These are phyloP conservation scores for Columba guinea DNA, from an alignment of 2,797 vertebrate genomes.

Conservation along the genomic window DNA sequence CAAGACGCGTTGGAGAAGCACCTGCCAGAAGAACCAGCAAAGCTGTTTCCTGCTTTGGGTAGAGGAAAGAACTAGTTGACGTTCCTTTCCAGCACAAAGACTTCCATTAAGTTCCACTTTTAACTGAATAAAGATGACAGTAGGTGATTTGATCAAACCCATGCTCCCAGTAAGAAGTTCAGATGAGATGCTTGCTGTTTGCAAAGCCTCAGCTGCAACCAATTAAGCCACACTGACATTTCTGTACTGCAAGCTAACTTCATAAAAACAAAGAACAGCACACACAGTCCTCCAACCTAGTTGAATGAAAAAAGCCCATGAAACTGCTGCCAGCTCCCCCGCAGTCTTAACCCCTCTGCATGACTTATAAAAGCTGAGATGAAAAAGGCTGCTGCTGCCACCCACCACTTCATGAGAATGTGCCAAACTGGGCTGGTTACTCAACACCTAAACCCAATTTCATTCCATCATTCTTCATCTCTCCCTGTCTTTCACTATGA, in stretches of 20 bases:
- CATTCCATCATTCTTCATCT: not conserved
- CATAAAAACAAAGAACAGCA: conserved; percentile 43
- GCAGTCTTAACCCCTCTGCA: not conserved
- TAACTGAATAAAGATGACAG: conserved; percentile 45
- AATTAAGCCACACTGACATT: conserved; percentile 51
- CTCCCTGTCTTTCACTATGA: not conserved
- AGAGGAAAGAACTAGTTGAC: not conserved
- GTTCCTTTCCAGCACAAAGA: not conserved
- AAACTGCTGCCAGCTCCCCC: conserved; percentile 44
- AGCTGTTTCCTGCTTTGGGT: not conserved
- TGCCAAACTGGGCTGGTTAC: not conserved
- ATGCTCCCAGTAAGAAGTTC: not conserved
- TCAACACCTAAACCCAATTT: not conserved
- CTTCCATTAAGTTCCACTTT: not conserved
- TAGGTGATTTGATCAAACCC: conserved; percentile 42
- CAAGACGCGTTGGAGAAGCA: conserved; percentile 6
- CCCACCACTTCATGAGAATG: not conserved
- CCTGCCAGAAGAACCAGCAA: not conserved
- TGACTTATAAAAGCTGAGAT: conserved; percentile 37
- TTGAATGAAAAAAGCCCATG: not conserved
- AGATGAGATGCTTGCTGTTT: conserved; percentile 17
- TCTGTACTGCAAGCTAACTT: conserved; percentile 37
- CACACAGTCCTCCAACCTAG: not conserved
- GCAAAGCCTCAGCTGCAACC: conserved; percentile 49
- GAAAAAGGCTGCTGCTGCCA: conserved; percentile 22